These are phyloP conservation scores for Xylocopa sonorina DNA, from an alignment of 1,140 invertebrate species.

Conservation along the genomic window DNA sequence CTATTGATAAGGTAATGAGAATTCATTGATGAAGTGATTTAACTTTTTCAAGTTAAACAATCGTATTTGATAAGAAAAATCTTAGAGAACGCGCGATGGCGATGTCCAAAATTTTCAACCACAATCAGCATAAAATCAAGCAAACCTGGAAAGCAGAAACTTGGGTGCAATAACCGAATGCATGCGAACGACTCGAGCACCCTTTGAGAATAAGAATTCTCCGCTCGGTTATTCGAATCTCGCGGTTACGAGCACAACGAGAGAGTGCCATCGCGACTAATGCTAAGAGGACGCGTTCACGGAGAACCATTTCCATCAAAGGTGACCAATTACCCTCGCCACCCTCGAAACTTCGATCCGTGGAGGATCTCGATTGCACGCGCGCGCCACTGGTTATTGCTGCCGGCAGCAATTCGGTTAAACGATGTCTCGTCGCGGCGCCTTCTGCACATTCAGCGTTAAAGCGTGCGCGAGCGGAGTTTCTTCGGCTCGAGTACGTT, in stretches of 20 bases:
- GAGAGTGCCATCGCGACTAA: background rate
- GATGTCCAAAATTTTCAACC: background rate
- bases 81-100: background rate
- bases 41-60: no score
- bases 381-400: slow-evolving; percentile 44
- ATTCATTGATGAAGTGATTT: no score
- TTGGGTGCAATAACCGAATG: background rate
- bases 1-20: no score
- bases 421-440: slow-evolving; percentile 12
- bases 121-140: background rate
- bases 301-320: background rate
- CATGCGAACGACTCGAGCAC: background rate
- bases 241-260: background rate
- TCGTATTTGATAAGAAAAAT: no score
- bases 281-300: background rate
- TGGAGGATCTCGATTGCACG: background rate
- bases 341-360: background rate
- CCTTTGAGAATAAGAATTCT: background rate
- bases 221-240: background rate
- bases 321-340: slow-evolving; percentile 15
- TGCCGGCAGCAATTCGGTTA: slow-evolving; percentile 42
- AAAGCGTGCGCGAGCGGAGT: background rate
- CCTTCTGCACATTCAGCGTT: background rate
- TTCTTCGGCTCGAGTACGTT: background rate
- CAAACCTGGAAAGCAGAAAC: background rate